phyloP scores from a whole-genome alignment of 1,140 invertebrate genomes.

The Drosophila mayri region DNA sequence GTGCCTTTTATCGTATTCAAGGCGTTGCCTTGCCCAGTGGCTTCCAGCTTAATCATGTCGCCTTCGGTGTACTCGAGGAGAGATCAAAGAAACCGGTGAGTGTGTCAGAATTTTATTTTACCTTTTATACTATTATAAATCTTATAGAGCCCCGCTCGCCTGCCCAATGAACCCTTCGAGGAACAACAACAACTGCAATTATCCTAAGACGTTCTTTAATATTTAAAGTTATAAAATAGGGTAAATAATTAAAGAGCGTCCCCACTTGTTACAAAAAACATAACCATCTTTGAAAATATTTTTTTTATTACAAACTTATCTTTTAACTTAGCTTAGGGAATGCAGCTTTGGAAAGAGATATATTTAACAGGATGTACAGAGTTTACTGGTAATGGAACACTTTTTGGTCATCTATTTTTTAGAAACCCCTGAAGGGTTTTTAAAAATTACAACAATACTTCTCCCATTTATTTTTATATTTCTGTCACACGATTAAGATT shows the following conservation, averaged over 20 bases:
- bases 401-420: slow-evolving; percentile 8
- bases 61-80: slow-evolving; percentile 91
- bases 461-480: not conserved
- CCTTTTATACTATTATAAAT: slow-evolving; percentile 1
- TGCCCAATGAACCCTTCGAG: slow-evolving; percentile 85
- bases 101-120: not conserved
- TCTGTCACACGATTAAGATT: not conserved
- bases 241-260: slow-evolving; percentile 54
- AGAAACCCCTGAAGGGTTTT: not conserved
- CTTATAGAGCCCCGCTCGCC: slow-evolving; percentile 85
- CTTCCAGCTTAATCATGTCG: slow-evolving; percentile 92
- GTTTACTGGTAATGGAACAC: slow-evolving; percentile 3
- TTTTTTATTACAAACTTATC: not conserved
- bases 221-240: slow-evolving; percentile 49
- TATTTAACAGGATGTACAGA: not conserved
- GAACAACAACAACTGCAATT: slow-evolving; percentile 77
- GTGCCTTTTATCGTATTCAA: slow-evolving; percentile 93
- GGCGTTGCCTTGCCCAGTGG: slow-evolving; percentile 93
- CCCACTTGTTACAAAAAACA: slow-evolving; percentile 36
- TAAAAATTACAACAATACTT: not conserved
- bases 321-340: slow-evolving; percentile 4
- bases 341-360: slow-evolving; percentile 6
- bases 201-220: slow-evolving; percentile 72
- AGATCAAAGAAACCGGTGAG: slow-evolving; percentile 90
- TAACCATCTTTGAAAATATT: not conserved